Base-by-base conservation (phyloP, 2,888 invertebrate species). In the Pediacus dermestoides region DNA sequence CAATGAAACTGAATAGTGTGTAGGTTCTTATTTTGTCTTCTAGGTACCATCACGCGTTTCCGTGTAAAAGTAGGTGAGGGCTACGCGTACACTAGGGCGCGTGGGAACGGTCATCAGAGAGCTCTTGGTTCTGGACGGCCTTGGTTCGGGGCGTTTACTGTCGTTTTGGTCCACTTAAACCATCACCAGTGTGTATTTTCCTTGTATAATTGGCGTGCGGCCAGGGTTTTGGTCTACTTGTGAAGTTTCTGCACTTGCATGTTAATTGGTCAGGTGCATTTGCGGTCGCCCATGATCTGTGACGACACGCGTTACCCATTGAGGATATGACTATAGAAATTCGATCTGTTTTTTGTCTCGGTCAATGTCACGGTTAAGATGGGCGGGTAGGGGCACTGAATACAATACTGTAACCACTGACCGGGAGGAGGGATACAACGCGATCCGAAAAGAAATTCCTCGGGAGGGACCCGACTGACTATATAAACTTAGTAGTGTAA, bases 401-500 rank as follows among this genome's bases (percentile, higher is more conserved):
- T 40, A 31, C 44, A 42, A 42, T 25, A 41, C 38, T n/a, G 39
- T 49, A 48, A 50, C 46, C 46, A 43, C 8, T 18, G 9, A 10
- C 30, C 4, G 10, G 12, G 15, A 31, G 31, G 15, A 28, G 31
- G 25, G 46, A 38, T 34, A 26, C 27, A 22, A 25, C 33, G 53
- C 44, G 39, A 50, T 52, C 54, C 57, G 47, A 56, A 55, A 61
- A 55, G 58, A 59, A 61, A 56, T 57, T 53, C 55, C 53, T 52
- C 50, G 55, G 62, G 63, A 58, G 63, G 64, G 63, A 60, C 58
- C 56, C 39, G 26, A 16, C 50, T 48, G 43, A 39, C 57, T 65
- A 66, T 66, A 66, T 59, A 66, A 60, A 62, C 53, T 52, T 52
- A 51, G 58, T 62, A 64, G 62, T 66, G 64, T 56, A 67, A 66